Percentiles rank a stretch among this genome's conserved stretches.
Evolutionary conservation across 2,888 invertebrate species (phyloP).

Genomic region (Hypomecis atomaria): DNA sequence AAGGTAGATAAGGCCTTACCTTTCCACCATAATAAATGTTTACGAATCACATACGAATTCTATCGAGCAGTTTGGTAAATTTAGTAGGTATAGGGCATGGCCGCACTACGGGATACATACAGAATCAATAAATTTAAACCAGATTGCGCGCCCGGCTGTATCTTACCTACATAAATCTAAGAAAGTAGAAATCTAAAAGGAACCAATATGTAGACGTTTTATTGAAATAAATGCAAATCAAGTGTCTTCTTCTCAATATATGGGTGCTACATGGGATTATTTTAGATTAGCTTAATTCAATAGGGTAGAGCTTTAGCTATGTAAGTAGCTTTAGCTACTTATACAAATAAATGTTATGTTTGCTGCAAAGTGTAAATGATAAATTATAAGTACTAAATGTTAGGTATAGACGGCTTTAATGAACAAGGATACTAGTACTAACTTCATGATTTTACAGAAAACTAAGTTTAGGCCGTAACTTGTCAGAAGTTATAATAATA

Average conservation of each 20-base stretch:
- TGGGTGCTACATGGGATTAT: slow-evolving; percentile 13
- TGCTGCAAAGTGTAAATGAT: too few relatives aligned
- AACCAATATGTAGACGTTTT: slow-evolving; percentile 42
- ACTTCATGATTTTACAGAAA: too few relatives aligned
- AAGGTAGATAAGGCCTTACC: slow-evolving; percentile 39
- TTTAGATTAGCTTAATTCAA: slow-evolving; percentile 13
- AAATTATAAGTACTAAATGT: too few relatives aligned
- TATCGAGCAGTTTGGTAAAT: slow-evolving; percentile 46
- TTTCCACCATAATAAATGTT: slow-evolving; percentile 43
- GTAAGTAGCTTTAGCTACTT: too few relatives aligned
- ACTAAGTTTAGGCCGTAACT: too few relatives aligned
- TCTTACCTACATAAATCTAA: slow-evolving; percentile 50
- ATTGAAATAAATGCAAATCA: slow-evolving; percentile 40
- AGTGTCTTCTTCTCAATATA: slow-evolving; percentile 27
- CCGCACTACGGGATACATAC: slow-evolving; percentile 41
- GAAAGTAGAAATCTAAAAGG: slow-evolving; percentile 45
- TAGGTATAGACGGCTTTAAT: too few relatives aligned
- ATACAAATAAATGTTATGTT: too few relatives aligned
- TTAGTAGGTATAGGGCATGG: slow-evolving; percentile 45
- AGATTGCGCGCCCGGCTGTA: slow-evolving; percentile 50
- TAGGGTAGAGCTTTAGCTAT: not conserved
- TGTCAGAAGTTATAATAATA: too few relatives aligned
- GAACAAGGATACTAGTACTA: too few relatives aligned
- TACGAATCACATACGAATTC: slow-evolving; percentile 45
- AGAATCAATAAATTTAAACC: slow-evolving; percentile 55